These are phyloP conservation scores for Catagonus wagneri DNA, from an alignment of 2,113 vertebrate species.

Conservation along the genomic window DNA sequence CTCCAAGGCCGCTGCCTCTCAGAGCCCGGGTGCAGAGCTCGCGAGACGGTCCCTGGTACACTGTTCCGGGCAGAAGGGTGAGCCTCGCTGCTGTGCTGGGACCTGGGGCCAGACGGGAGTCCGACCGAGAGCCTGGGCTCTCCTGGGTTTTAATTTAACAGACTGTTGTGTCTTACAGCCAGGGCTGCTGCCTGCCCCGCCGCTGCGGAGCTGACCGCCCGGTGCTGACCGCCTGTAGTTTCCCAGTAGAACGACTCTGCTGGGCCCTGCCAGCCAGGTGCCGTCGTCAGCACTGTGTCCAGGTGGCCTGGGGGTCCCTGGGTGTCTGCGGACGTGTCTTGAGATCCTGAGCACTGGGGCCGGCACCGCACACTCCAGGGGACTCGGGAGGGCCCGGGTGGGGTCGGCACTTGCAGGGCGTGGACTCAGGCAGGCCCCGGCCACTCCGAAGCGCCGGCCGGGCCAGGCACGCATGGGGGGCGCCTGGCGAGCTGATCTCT, in stretches of 20 bases:
- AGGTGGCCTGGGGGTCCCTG: background rate
- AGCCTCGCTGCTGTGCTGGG: background rate
- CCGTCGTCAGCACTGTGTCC: background rate
- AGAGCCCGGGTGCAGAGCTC: background rate
- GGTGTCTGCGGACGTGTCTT: background rate
- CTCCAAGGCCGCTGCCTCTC: background rate
- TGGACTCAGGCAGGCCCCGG: fast-evolving
- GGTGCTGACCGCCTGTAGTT: background rate
- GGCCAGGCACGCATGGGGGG: background rate
- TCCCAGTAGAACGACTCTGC: background rate
- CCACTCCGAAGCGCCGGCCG: background rate
- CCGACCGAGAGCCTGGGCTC: background rate
- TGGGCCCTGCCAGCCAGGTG: fast-evolving
- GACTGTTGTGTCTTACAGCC: fast-evolving
- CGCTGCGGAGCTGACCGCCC: background rate
- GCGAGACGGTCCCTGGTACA: background rate
- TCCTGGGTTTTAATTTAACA: background rate
- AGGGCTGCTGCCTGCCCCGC: background rate
- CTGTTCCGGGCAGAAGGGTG: background rate
- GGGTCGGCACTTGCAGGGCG: background rate
- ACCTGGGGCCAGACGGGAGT: background rate
- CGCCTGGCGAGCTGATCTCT: background rate
- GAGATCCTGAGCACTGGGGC: background rate
- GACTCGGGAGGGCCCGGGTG: background rate
- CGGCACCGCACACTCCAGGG: background rate